Conservation (phyloP, 1,140 invertebrate genomes). For the Drosophila funebris region DNA sequence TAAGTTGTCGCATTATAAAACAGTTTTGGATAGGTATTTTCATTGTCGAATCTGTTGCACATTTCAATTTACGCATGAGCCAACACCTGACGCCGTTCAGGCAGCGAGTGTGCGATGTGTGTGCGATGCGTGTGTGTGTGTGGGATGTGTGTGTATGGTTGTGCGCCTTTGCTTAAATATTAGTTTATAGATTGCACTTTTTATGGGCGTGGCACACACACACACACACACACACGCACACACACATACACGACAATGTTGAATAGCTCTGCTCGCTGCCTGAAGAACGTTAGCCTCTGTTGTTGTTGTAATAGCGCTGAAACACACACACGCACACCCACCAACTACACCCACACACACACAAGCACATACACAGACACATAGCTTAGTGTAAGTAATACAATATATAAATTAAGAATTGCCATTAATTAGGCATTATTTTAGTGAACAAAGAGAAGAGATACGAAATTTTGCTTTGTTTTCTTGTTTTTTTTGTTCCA, state of each 20-base stretch:
- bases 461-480: neutral
- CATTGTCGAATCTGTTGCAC: slow-evolving; percentile 25
- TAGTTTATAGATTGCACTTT: slow-evolving; percentile 53
- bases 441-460: slow-evolving; percentile 22
- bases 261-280: slow-evolving; percentile 30
- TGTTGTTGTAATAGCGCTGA: slow-evolving; percentile 44
- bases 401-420: slow-evolving; percentile 17
- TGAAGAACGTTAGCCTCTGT: slow-evolving; percentile 76
- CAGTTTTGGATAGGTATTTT: slow-evolving; percentile 30
- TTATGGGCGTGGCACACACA: slow-evolving; percentile 34
- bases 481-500: slow-evolving; percentile 1
- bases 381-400: slow-evolving; percentile 17
- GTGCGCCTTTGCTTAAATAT: slow-evolving; percentile 32
- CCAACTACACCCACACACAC: slow-evolving; percentile 16
- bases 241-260: neutral
- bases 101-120: slow-evolving; percentile 43
- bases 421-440: neutral
- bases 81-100: slow-evolving; percentile 80
- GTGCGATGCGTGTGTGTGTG: slow-evolving; percentile 8
- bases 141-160: slow-evolving; percentile 12
- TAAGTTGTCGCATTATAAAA: slow-evolving; percentile 35
- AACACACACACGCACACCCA: slow-evolving; percentile 2
- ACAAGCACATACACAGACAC: slow-evolving; percentile 29
- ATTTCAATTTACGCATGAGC: slow-evolving; percentile 57
- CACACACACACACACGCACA: slow-evolving; percentile 1